Percentiles rank a stretch among this genome's conserved stretches.
These are phyloP conservation scores for Odocoileus hemionus DNA, from an alignment of 2,113 vertebrate genomes.

Conservation along the genomic window DNA sequence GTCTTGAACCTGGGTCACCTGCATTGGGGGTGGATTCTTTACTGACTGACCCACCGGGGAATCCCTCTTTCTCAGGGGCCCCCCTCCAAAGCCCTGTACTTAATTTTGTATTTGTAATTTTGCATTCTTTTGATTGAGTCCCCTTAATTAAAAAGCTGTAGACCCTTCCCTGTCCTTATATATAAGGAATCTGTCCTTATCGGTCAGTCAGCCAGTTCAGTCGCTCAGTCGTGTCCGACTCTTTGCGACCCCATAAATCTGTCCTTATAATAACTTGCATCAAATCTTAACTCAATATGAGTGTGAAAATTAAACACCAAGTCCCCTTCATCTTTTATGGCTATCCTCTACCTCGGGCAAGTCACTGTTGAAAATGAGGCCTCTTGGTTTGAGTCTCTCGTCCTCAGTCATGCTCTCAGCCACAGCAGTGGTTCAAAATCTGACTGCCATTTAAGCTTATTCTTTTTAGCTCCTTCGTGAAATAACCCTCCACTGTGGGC, in stretches of 20 bases:
- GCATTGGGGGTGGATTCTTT: neutral
- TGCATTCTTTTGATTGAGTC: neutral
- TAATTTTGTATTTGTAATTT: neutral
- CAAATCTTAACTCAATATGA: neutral
- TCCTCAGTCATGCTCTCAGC: neutral
- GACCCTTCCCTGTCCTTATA: rapidly evolving
- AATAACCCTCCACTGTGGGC: neutral
- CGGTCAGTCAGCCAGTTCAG: too few species aligned
- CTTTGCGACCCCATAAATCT: neutral
- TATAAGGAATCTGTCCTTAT: neutral
- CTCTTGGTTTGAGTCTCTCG: neutral
- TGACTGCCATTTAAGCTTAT: neutral
- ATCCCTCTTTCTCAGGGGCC: neutral
- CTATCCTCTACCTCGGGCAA: neutral
- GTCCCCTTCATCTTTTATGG: neutral
- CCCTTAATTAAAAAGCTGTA: neutral
- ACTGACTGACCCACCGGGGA: neutral
- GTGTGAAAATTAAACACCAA: neutral
- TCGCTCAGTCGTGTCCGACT: too few species aligned
- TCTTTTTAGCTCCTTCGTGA: neutral
- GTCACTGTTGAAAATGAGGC: neutral
- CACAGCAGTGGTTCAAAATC: neutral
- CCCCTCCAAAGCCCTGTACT: neutral
- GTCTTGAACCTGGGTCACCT: neutral
- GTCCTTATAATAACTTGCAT: neutral